phyloP scores from a whole-genome alignment of 2,888 invertebrate genomes.

The Patella caerulea region DNA sequence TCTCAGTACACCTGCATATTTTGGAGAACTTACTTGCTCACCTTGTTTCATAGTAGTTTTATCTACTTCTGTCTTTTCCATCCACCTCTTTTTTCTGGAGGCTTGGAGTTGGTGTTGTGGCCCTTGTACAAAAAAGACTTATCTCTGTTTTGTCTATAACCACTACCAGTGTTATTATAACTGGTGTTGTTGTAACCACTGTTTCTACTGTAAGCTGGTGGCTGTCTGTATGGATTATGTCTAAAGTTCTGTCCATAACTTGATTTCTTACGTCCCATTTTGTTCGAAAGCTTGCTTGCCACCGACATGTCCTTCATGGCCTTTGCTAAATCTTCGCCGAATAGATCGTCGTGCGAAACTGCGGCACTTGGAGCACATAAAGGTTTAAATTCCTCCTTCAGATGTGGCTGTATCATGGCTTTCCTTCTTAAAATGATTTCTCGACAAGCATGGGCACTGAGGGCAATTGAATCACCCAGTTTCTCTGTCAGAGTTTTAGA shows the following conservation, averaged over 20 bases:
- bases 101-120: no score
- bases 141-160: background rate
- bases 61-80: no score
- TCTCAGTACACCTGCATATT: no score
- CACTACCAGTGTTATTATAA: background rate
- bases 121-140: no score
- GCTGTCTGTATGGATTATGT: background rate
- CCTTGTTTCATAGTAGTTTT: no score
- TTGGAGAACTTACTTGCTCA: no score
- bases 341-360: background rate
- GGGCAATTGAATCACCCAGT: no score
- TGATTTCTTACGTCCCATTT: background rate
- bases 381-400: slow-evolving; percentile 2
- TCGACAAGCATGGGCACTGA: no score
- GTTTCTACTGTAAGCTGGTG: background rate
- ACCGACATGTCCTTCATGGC: background rate
- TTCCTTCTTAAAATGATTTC: no score
- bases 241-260: background rate
- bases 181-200: background rate
- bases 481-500: no score
- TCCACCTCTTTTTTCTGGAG: no score
- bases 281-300: background rate
- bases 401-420: no score
- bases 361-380: background rate
- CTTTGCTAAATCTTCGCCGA: background rate